Evolutionary conservation across 2,113 vertebrate species (phyloP), one percentile per base, ranked within the genome.

Genomic region (Phylloscopus trochiloides): DNA sequence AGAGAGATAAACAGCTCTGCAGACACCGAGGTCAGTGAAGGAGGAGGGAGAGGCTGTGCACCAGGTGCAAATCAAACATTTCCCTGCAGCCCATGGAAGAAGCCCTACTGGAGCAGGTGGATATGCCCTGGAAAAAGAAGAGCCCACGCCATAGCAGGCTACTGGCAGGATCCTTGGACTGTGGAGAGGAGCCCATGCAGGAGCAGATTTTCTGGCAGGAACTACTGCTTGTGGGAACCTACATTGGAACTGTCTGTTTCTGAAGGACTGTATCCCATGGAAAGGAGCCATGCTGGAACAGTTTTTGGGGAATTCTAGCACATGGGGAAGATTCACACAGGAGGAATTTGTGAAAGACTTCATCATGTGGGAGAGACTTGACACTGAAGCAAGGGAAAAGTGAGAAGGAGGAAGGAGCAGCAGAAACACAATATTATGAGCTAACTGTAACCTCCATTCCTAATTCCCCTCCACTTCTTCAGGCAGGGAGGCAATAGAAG

Each of bases 61-160:
- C 31, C 42, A 76, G 3, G 19, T 11, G 2, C 4, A 73, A 48
- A 73, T 52, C 15, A 68, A 62, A 14, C 4, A 21, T 62, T 72
- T 47, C 17, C 14, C 31, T 63, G 42, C 26, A 80, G 62, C 12
- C 68, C 22, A 3, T 5, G 19, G 26, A 76, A 62, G 36, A 62
- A 10, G 1, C 10, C 2, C 34, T 12, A 26, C 8, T 1, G 8
- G 19, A 75, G 16, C 16, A 77, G 34, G 31, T 20, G 42, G 40
- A 36, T 36, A 17, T 32, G 25, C 26, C 34, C 34, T 55, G 17
- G 31, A 61, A 42, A 54, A 12, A 82, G 52, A 67, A 62, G 24
- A 68, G 1, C 16, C 12, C n/a, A 13, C 0, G 0, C 6, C 1
- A 1, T 1, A 40, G 57, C 14, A 63, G 43, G 4, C 14, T 43